A percentile compares a stretch with the other conserved stretches of the same genome.
These are phyloP conservation scores for Narcine bancroftii DNA, from an alignment of 2,113 vertebrate species.

Conservation along the genomic window DNA sequence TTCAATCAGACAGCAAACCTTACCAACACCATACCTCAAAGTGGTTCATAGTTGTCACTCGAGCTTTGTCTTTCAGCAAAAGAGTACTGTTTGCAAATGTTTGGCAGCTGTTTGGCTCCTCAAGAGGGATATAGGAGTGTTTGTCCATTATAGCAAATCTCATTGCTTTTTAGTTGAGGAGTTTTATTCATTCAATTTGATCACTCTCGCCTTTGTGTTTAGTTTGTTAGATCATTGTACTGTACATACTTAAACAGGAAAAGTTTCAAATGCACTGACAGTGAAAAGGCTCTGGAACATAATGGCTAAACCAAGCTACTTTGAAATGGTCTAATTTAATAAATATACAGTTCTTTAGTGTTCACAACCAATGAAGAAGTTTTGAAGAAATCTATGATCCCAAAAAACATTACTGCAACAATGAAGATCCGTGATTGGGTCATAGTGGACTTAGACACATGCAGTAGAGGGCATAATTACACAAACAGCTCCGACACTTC, in stretches of 20 bases:
- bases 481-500: constrained; percentile 1
- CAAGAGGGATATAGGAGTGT: constrained; percentile 16
- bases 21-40: constrained; percentile 61
- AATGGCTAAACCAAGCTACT: not conserved
- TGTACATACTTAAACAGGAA: constrained; percentile 12
- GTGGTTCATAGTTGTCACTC: constrained; percentile 55
- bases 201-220: constrained; percentile 1
- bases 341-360: not conserved
- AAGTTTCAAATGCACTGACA: not conserved
- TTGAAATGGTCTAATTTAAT: not conserved
- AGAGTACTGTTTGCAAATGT: constrained; percentile 50
- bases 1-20: constrained; percentile 71
- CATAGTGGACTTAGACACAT: not conserved
- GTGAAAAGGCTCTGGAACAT: not conserved
- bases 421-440: not conserved
- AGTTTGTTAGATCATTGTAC: constrained; percentile 21
- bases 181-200: constrained; percentile 20
- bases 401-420: constrained; percentile 5
- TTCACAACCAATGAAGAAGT: not conserved
- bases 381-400: not conserved
- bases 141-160: constrained; percentile 22
- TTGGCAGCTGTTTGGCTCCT: constrained; percentile 40
- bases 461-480: not conserved
- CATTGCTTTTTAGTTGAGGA: constrained; percentile 24
- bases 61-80: constrained; percentile 54